A percentile compares a stretch with the other conserved stretches of the same genome.
Conservation (phyloP, 2,113 vertebrate genomes). For the Morone saxatilis region DNA sequence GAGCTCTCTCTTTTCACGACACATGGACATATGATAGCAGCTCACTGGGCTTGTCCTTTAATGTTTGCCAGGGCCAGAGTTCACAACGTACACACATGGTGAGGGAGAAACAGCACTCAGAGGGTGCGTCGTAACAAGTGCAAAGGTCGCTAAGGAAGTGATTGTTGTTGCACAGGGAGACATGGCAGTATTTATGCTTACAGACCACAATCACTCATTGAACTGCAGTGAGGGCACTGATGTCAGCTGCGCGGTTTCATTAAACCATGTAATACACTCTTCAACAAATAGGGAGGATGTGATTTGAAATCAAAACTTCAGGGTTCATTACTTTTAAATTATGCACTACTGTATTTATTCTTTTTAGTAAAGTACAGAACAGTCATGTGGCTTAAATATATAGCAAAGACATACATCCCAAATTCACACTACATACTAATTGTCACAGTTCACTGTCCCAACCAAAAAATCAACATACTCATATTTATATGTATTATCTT, state of each 20-base stretch:
- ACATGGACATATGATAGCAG: conserved; percentile 81
- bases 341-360: background rate
- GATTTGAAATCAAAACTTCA: too few relatives aligned
- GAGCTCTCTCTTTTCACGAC: conserved; percentile 26
- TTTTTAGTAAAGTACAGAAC: background rate
- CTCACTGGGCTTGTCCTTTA: conserved; percentile 79
- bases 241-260: background rate
- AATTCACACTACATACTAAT: background rate
- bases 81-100: conserved; percentile 67
- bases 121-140: conserved; percentile 42
- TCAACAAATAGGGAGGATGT: too few relatives aligned
- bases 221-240: background rate
- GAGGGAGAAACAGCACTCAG: conserved; percentile 11
- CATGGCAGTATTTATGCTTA: conserved; percentile 1
- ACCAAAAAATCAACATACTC: background rate
- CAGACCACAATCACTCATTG: background rate
- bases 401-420: background rate
- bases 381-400: background rate
- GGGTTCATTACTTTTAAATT: too few relatives aligned
- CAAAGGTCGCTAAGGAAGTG: conserved; percentile 70
- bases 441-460: background rate
- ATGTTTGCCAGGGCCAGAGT: conserved; percentile 76
- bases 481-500: too few relatives aligned
- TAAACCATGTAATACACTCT: background rate
- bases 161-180: background rate